Evolutionary conservation across 2,888 invertebrate species (phyloP).

Genomic region (Cataglyphis livida): DNA sequence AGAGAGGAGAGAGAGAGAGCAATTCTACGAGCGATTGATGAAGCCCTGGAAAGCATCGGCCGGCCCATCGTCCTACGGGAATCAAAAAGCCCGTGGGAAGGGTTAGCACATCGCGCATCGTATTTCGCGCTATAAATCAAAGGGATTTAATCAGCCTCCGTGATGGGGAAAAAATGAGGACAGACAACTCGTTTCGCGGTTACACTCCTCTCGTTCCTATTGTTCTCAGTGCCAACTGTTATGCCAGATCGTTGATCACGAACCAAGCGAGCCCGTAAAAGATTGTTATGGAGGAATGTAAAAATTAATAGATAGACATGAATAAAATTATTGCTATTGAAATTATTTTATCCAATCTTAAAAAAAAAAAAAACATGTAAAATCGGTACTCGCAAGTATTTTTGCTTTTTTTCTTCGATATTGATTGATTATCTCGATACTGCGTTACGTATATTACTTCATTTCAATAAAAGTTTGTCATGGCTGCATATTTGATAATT

Average conservation of each 20-base stretch:
- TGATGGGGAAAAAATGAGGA: conserved; percentile 40
- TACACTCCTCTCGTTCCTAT: conserved; percentile 18
- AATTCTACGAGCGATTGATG: conserved; percentile 22
- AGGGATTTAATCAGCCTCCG: conserved; percentile 60
- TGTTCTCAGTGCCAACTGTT: conserved; percentile 7
- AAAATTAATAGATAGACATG: conserved; percentile 1
- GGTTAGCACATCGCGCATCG: conserved; percentile 55
- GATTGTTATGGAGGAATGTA: background rate
- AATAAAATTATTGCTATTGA: background rate
- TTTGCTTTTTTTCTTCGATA: no score
- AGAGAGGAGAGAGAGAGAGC: background rate
- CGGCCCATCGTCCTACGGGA: conserved; percentile 57
- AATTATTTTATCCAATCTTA: background rate
- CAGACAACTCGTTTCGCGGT: conserved; percentile 25
- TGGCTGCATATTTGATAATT: no score
- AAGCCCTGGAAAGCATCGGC: conserved; percentile 38
- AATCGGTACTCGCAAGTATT: no score
- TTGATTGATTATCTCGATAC: no score
- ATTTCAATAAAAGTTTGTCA: no score
- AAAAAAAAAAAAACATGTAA: no score
- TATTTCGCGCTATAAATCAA: conserved; percentile 62
- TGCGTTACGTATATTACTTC: no score
- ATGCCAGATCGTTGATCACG: background rate
- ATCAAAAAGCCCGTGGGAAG: conserved; percentile 57
- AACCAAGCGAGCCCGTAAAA: background rate